Conservation (phyloP, 1,140 invertebrate genomes). For the Aphelinus certus region DNA sequence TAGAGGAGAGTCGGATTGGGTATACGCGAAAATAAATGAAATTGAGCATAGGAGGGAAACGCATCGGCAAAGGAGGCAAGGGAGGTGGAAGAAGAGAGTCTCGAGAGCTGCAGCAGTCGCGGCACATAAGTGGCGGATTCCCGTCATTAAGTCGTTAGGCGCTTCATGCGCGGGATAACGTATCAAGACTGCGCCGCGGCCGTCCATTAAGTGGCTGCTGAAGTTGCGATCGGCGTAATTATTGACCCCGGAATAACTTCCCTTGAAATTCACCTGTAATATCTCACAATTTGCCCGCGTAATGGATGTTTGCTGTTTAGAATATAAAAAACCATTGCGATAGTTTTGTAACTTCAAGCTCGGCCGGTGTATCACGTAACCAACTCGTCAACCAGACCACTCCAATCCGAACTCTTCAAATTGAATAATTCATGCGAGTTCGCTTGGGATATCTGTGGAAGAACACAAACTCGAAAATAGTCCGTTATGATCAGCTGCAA, state of each 20-base stretch:
- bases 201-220: conserved; percentile 16
- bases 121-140: conserved; percentile 56
- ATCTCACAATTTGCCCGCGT: conserved; percentile 8
- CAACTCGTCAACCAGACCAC: no score
- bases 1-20: no score
- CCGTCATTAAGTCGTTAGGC: conserved; percentile 62
- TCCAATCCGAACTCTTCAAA: no score
- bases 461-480: no score
- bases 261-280: conserved; percentile 23
- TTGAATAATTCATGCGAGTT: no score
- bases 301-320: conserved; percentile 11
- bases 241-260: background rate
- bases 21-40: no score
- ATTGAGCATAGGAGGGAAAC: background rate
- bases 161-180: conserved; percentile 18
- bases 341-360: background rate
- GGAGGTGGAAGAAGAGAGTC: conserved; percentile 32
- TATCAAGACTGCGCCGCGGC: background rate
- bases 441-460: no score
- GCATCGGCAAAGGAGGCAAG: conserved; percentile 5
- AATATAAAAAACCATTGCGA: conserved; percentile 2
- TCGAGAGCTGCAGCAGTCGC: conserved; percentile 35
- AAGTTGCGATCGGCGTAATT: conserved; percentile 8
- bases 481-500: no score
- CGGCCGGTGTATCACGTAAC: no score